Percentiles rank a stretch among this genome's conserved stretches.
Evolutionary conservation across 2,888 invertebrate species (phyloP).

Genomic region (Bugulina stolonifera): DNA sequence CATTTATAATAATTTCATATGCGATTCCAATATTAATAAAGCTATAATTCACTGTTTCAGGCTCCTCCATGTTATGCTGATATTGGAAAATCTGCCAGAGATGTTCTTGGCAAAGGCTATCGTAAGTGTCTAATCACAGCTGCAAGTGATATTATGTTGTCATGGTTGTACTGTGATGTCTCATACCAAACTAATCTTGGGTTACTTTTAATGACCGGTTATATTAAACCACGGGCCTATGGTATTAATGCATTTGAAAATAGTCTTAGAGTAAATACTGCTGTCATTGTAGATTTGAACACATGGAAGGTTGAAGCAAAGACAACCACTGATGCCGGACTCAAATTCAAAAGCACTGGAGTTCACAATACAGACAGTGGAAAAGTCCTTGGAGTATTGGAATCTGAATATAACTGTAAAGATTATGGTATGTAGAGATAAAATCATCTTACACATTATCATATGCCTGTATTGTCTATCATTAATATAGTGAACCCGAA

Average conservation of each 20-base stretch:
- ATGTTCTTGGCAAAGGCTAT: slow-evolving; percentile 93
- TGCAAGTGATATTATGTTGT: too few species aligned
- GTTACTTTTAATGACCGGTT: too few species aligned
- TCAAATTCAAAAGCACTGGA: slow-evolving; percentile 88
- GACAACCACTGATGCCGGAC: slow-evolving; percentile 84
- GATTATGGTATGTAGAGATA: slow-evolving; percentile 53
- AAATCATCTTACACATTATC: too few species aligned
- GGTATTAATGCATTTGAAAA: too few species aligned
- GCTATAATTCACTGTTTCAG: neutral
- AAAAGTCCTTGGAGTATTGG: slow-evolving; percentile 81
- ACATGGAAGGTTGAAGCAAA: slow-evolving; percentile 91
- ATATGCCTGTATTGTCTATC: too few species aligned
- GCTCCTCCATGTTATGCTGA: slow-evolving; percentile 86
- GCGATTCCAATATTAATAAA: too few species aligned
- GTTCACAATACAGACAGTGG: slow-evolving; percentile 86
- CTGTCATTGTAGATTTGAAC: slow-evolving; percentile 67
- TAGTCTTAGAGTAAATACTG: too few species aligned
- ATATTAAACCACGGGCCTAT: too few species aligned
- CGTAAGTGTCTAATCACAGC: slow-evolving; percentile 56
- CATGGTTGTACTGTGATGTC: too few species aligned
- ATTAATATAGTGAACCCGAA: too few species aligned
- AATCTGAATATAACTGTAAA: slow-evolving; percentile 73
- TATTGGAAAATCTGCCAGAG: slow-evolving; percentile 91
- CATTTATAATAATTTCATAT: too few species aligned
- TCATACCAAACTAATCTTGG: too few species aligned